These are phyloP conservation scores for Bursaphelenchus mucronatus DNA, from an alignment of 1,140 invertebrate species.

Conservation along the genomic window DNA sequence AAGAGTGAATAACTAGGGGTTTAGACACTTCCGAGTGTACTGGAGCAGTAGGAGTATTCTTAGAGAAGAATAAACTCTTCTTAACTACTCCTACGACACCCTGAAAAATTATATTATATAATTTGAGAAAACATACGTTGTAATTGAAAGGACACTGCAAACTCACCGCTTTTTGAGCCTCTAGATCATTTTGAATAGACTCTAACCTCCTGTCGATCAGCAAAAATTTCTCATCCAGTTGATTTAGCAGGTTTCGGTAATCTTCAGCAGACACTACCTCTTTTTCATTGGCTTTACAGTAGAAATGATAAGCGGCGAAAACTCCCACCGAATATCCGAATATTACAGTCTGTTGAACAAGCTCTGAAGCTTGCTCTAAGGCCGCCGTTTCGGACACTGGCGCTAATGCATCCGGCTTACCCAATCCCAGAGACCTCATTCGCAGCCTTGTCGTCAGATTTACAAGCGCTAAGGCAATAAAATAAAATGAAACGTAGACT, in stretches of 20 bases:
- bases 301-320: conserved; percentile 42
- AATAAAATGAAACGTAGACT: background rate
- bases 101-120: background rate
- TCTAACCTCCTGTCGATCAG: conserved; percentile 8
- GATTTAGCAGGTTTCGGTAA: conserved; percentile 18
- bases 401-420: conserved; percentile 14
- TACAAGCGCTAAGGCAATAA: conserved; percentile 32
- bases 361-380: conserved; percentile 43
- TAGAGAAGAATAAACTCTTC: conserved; percentile 7
- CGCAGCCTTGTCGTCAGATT: conserved; percentile 38
- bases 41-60: background rate
- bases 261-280: conserved; percentile 29
- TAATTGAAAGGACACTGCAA: background rate
- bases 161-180: background rate
- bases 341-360: conserved; percentile 46
- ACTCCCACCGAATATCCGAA: conserved; percentile 44
- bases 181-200: background rate
- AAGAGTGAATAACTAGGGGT: conserved; percentile 12
- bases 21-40: background rate
- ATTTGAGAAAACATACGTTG: no score
- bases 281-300: conserved; percentile 40
- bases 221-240: conserved; percentile 10
- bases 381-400: conserved; percentile 31
- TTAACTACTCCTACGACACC: conserved; percentile 1
- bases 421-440: conserved; percentile 47